Evolutionary conservation across 2,113 vertebrate genomes (phyloP).

Genomic region (Albula goreensis): DNA sequence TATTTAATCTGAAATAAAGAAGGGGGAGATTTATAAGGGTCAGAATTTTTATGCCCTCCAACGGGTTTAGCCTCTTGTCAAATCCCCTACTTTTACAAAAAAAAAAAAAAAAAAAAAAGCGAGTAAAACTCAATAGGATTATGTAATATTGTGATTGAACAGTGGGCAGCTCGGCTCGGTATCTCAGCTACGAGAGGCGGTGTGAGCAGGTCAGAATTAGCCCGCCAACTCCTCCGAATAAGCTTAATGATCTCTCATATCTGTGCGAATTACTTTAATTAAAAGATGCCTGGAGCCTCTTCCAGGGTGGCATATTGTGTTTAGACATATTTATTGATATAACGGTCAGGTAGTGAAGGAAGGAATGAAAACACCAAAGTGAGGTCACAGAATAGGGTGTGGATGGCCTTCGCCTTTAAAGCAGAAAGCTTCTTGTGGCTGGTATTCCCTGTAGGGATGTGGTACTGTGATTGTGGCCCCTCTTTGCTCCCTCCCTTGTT

Average conservation of each 20-base stretch:
- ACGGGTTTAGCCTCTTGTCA: constrained; percentile 17
- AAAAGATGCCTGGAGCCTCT: constrained; percentile 2
- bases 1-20: constrained; percentile 28
- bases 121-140: constrained; percentile 22
- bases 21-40: constrained; percentile 20
- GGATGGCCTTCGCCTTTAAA: too few species aligned
- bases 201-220: constrained; percentile 13
- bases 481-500: too few species aligned
- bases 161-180: background rate
- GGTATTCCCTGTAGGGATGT: too few species aligned
- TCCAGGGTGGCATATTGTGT: background rate
- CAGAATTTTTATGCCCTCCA: constrained; percentile 21
- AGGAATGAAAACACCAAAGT: background rate
- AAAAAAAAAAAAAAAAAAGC: background rate
- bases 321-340: background rate
- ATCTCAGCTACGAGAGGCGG: constrained; percentile 18
- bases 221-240: constrained; percentile 6
- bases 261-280: constrained; percentile 27
- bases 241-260: constrained; percentile 14
- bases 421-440: too few species aligned
- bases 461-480: too few species aligned
- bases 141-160: constrained; percentile 24
- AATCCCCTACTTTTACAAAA: constrained; percentile 16
- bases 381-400: background rate
- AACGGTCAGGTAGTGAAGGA: background rate